Conservation (phyloP, 2,113 vertebrate species). For the Bolborhynchus lineola region DNA sequence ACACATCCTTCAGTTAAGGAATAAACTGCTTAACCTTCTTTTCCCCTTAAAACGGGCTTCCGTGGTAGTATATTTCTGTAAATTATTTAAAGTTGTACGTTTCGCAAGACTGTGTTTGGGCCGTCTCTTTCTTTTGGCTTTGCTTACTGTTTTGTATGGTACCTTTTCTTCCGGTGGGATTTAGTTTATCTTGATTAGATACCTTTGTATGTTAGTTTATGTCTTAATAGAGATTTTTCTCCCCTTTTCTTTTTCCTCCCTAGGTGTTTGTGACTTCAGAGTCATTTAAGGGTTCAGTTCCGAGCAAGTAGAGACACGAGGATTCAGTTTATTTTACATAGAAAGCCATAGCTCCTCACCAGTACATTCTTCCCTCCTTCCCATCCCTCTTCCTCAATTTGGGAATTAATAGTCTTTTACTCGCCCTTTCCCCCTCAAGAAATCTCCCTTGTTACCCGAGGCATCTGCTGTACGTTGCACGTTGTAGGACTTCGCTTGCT, state of each 20-base stretch:
- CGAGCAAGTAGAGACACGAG: not conserved
- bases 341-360: not conserved
- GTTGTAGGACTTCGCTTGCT: not conserved
- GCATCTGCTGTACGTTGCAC: not conserved
- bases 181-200: not conserved
- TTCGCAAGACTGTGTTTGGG: not conserved
- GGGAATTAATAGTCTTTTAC: not conserved
- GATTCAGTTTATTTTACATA: not conserved
- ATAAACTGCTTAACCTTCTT: not conserved
- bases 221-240: constrained; percentile 29
- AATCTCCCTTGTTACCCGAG: not conserved
- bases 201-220: not conserved
- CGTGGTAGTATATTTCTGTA: not conserved
- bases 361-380: not conserved
- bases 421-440: not conserved
- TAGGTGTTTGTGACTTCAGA: constrained; percentile 47
- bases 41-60: not conserved
- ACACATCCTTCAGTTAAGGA: not conserved
- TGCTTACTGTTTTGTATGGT: not conserved
- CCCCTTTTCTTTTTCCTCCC: not conserved
- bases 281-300: constrained; percentile 7
- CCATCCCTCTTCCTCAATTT: not conserved
- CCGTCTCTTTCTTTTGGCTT: not conserved
- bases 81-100: not conserved
- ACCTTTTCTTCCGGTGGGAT: not conserved